phyloP scores from a whole-genome alignment of 2,113 vertebrate species.

The Scomber colias region DNA sequence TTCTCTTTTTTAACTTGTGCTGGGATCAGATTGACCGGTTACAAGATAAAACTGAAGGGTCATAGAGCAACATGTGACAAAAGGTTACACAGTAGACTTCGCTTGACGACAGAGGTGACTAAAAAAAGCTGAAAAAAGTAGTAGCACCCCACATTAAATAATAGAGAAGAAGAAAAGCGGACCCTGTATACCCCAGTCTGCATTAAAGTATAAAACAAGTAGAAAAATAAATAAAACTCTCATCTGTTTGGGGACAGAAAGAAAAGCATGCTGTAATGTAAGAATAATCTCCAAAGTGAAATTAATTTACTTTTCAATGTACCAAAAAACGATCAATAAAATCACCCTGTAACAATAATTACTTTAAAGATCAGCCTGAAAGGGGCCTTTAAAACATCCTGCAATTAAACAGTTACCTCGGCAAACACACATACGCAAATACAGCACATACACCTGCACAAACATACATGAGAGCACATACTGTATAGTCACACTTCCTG shows the following conservation, averaged over 20 bases:
- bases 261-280: not conserved
- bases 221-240: no score
- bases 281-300: not conserved
- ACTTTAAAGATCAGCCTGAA: not conserved
- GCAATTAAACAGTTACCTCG: not conserved
- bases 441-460: not conserved
- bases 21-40: not conserved
- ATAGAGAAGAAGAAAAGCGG: not conserved
- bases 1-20: not conserved
- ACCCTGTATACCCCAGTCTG: not conserved
- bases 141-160: no score
- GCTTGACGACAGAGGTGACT: no score
- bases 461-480: not conserved
- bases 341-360: not conserved
- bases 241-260: no score
- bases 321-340: constrained; percentile 5
- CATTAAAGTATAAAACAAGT: constrained; percentile 1
- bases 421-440: not conserved
- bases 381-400: not conserved
- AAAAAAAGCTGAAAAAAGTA: no score
- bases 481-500: not conserved
- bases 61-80: no score
- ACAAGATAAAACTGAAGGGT: no score
- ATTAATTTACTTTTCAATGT: not conserved
- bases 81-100: no score